phyloP scores from a whole-genome alignment of 2,888 invertebrate species.

The Archips crataeganus region DNA sequence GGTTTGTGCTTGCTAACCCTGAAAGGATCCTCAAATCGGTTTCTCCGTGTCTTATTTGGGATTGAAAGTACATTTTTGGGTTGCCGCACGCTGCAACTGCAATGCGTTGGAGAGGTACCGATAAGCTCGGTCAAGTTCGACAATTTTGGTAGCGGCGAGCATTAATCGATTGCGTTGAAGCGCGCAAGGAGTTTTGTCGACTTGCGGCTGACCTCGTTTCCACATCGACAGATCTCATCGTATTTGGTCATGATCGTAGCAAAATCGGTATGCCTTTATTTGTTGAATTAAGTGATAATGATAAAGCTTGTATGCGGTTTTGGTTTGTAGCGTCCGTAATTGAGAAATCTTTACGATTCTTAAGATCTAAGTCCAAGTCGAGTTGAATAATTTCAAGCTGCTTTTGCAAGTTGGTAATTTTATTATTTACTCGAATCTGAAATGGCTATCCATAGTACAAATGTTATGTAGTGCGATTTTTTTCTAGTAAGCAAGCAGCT shows the following conservation, averaged over 20 bases:
- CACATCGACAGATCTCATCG: conserved; percentile 57
- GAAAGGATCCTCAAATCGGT: conserved; percentile 39
- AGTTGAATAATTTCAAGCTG: conserved; percentile 6
- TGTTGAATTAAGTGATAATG: conserved; percentile 35
- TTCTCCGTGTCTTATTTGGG: conserved; percentile 36
- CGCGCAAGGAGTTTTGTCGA: conserved; percentile 54
- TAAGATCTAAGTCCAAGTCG: background rate
- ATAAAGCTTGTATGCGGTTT: conserved; percentile 16
- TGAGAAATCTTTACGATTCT: background rate
- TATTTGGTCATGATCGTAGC: conserved; percentile 69
- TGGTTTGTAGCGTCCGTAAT: conserved; percentile 2
- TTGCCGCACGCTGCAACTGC: conserved; percentile 35
- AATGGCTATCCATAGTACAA: background rate
- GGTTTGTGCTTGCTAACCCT: conserved; percentile 35
- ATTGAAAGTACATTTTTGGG: conserved; percentile 38
- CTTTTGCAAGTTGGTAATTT: background rate
- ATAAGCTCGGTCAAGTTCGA: conserved; percentile 56
- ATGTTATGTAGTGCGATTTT: background rate
- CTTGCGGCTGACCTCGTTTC: conserved; percentile 65
- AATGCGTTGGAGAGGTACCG: conserved; percentile 38
- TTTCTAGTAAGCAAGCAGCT: background rate
- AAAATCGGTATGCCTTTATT: conserved; percentile 44
- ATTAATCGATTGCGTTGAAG: conserved; percentile 70
- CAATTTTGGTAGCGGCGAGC: conserved; percentile 72
- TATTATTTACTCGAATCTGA: background rate